These are phyloP conservation scores for Saturnia japonica DNA, from an alignment of 2,888 invertebrate species.

Conservation along the genomic window DNA sequence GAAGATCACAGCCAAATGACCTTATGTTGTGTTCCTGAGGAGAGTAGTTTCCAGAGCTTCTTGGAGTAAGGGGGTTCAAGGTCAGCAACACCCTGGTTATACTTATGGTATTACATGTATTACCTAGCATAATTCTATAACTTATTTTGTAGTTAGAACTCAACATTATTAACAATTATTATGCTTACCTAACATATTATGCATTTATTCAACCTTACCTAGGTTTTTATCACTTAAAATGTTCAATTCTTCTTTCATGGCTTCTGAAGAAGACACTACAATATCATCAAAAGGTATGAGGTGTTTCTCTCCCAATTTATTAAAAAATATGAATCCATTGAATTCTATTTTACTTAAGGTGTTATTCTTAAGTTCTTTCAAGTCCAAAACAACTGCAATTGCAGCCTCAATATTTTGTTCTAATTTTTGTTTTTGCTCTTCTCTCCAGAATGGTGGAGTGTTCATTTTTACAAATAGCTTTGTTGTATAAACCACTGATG, in stretches of 20 bases:
- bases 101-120: no score
- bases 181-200: not conserved
- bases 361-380: slow-evolving; percentile 52
- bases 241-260: slow-evolving; percentile 58
- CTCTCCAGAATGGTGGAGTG: slow-evolving; percentile 52
- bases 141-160: no score
- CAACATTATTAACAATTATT: no score
- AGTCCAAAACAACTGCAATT: slow-evolving; percentile 47
- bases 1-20: no score
- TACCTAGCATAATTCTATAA: no score
- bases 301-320: slow-evolving; percentile 40
- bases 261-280: slow-evolving; percentile 47
- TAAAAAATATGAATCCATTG: slow-evolving; percentile 52
- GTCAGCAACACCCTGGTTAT: no score
- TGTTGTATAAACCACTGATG: slow-evolving; percentile 55
- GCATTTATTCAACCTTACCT: slow-evolving; percentile 40
- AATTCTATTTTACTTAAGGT: slow-evolving; percentile 51
- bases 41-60: no score
- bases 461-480: slow-evolving; percentile 50
- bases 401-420: slow-evolving; percentile 36
- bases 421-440: slow-evolving; percentile 37
- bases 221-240: slow-evolving; percentile 39
- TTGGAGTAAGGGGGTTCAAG: no score
- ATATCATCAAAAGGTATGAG: slow-evolving; percentile 58
- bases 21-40: no score